Evolutionary conservation across 2,888 invertebrate species (phyloP).

Genomic region (Nemapogon koenigi): DNA sequence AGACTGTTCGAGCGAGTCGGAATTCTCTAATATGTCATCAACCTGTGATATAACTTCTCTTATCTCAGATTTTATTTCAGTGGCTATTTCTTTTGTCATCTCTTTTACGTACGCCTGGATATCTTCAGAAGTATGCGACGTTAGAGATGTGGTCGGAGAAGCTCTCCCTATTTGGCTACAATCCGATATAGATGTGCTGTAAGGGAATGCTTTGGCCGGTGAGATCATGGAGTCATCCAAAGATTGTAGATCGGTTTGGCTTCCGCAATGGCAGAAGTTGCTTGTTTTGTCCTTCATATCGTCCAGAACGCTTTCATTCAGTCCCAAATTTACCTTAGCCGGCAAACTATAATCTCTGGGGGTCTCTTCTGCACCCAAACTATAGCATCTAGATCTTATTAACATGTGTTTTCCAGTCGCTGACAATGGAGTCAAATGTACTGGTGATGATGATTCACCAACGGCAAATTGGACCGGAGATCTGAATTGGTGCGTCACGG

Average conservation of each 20-base stretch:
- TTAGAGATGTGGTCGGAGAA: constrained; percentile 61
- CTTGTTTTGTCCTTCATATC: constrained; percentile 36
- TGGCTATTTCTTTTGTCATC: constrained; percentile 79
- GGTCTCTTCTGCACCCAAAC: constrained; percentile 65
- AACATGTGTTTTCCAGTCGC: constrained; percentile 29
- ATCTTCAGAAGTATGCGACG: constrained; percentile 67
- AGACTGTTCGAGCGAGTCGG: constrained; percentile 64
- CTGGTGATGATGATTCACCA: constrained; percentile 69
- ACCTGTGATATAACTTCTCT: constrained; percentile 81
- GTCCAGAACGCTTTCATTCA: constrained; percentile 57
- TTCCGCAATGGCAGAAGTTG: constrained; percentile 73
- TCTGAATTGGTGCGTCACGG: constrained; percentile 28
- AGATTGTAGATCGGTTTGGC: constrained; percentile 75
- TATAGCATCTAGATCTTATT: constrained; percentile 68
- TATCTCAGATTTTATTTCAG: constrained; percentile 83
- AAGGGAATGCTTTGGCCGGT: constrained; percentile 44
- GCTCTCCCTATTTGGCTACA: constrained; percentile 60
- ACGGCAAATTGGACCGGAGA: constrained; percentile 70
- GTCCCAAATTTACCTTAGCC: constrained; percentile 69
- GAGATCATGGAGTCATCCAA: constrained; percentile 63
- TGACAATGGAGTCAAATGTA: constrained; percentile 32
- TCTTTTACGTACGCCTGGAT: constrained; percentile 78
- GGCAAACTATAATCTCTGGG: constrained; percentile 66
- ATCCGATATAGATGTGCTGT: constrained; percentile 56
- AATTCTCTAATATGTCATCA: constrained; percentile 78